These are phyloP conservation scores for Tuberolachnus salignus DNA, from an alignment of 2,888 invertebrate species.

Conservation along the genomic window DNA sequence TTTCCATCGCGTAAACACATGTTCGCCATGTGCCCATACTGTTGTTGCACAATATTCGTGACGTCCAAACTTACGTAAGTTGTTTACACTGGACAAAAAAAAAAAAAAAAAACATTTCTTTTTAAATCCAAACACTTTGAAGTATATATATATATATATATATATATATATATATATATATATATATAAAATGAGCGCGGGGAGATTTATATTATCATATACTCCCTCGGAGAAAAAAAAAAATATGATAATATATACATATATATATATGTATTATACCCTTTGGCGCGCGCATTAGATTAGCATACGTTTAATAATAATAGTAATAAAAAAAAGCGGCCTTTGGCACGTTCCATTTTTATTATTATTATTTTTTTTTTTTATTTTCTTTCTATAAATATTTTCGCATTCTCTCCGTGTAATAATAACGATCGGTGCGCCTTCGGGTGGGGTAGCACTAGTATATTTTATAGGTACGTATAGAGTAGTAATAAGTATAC, in stretches of 20 bases:
- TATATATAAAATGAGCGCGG: too few species aligned
- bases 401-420: slow-evolving; percentile 7
- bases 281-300: slow-evolving; percentile 30
- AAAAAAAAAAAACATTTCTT: too few species aligned
- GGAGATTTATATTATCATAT: too few species aligned
- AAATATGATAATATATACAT: too few species aligned
- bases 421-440: slow-evolving; percentile 35
- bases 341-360: slow-evolving; percentile 48
- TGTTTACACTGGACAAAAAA: neutral
- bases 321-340: too few species aligned
- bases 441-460: neutral
- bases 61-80: slow-evolving; percentile 37
- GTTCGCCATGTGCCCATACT: neutral
- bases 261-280: neutral
- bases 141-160: too few species aligned
- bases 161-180: too few species aligned
- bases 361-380: too few species aligned
- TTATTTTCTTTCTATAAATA: slow-evolving; percentile 28
- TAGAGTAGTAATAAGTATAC: too few species aligned
- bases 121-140: too few species aligned
- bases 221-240: too few species aligned
- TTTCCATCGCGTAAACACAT: neutral
- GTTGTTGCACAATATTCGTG: slow-evolving; percentile 9
- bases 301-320: slow-evolving; percentile 44
- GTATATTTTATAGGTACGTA: neutral